Conservation (phyloP, 2,797 vertebrate genomes). For the Florisuga fusca region DNA sequence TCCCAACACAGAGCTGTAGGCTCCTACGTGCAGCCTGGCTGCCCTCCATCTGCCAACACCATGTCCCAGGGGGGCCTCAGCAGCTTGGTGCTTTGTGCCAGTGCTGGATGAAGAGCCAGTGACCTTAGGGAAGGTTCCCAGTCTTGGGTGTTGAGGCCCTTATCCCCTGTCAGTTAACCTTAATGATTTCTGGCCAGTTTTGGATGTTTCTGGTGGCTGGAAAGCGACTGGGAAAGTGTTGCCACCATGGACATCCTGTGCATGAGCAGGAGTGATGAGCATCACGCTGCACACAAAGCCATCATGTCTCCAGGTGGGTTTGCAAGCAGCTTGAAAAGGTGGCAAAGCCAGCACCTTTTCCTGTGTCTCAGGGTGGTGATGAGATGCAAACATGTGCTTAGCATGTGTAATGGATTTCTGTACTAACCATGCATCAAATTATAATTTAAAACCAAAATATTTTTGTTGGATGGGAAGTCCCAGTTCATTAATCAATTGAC, state of each 20-base stretch:
- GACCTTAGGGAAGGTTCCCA: background rate
- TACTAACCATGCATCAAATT: background rate
- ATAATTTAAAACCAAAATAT: conserved; percentile 43
- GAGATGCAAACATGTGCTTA: conserved; percentile 11
- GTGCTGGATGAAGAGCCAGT: rapidly evolving
- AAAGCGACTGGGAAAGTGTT: background rate
- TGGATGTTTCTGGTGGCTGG: background rate
- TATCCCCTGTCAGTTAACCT: background rate
- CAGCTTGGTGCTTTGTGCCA: background rate
- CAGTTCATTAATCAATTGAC: conserved; percentile 36
- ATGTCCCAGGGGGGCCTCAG: rapidly evolving
- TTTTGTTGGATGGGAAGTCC: conserved; percentile 43
- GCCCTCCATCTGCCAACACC: background rate
- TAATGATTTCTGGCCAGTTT: background rate
- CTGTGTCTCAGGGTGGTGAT: background rate
- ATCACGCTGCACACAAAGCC: rapidly evolving
- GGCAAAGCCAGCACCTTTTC: background rate
- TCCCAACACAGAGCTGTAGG: background rate
- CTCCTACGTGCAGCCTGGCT: background rate
- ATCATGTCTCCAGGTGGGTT: background rate
- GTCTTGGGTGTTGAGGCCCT: background rate
- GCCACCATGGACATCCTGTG: rapidly evolving
- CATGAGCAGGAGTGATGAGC: background rate
- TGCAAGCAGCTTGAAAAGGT: background rate
- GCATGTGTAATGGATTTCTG: background rate